Conservation (phyloP, 2,888 invertebrate genomes). For the Meganola albula region DNA sequence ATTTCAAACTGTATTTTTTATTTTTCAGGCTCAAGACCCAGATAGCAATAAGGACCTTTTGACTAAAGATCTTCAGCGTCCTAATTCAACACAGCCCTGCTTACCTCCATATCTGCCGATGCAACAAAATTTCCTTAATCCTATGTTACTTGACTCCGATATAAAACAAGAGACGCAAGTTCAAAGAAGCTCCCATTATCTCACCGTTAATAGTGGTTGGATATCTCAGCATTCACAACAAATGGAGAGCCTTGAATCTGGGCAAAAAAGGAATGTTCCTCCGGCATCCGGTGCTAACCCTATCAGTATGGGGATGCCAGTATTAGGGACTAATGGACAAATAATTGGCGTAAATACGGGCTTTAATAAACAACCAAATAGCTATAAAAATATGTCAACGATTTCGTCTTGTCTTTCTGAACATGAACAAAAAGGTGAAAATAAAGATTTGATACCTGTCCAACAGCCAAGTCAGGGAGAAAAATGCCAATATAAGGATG, state of each 20-base stretch:
- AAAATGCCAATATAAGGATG: constrained; percentile 52
- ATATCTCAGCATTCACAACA: constrained; percentile 68
- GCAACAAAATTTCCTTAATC: constrained; percentile 42
- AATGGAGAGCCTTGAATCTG: constrained; percentile 46
- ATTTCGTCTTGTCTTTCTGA: constrained; percentile 36
- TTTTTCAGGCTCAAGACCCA: constrained; percentile 53
- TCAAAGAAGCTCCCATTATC: constrained; percentile 64
- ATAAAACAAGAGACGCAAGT: constrained; percentile 57
- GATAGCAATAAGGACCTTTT: constrained; percentile 49
- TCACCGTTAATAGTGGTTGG: constrained; percentile 71
- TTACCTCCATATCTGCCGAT: constrained; percentile 36
- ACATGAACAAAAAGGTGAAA: constrained; percentile 50
- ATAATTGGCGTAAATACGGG: constrained; percentile 77
- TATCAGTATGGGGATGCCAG: constrained; percentile 53
- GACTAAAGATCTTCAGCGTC: constrained; percentile 41
- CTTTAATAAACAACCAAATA: constrained; percentile 43
- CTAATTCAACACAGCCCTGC: constrained; percentile 36
- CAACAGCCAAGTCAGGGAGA: constrained; percentile 32
- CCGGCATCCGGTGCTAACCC: constrained; percentile 32
- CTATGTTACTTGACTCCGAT: constrained; percentile 43
- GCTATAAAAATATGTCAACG: constrained; percentile 42
- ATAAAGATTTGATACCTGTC: constrained; percentile 38
- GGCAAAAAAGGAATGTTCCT: constrained; percentile 41
- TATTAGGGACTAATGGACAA: constrained; percentile 79
- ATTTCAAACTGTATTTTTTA: constrained; percentile 19